phyloP scores from a whole-genome alignment of 2,797 vertebrate genomes.

The Sibirionetta formosa region DNA sequence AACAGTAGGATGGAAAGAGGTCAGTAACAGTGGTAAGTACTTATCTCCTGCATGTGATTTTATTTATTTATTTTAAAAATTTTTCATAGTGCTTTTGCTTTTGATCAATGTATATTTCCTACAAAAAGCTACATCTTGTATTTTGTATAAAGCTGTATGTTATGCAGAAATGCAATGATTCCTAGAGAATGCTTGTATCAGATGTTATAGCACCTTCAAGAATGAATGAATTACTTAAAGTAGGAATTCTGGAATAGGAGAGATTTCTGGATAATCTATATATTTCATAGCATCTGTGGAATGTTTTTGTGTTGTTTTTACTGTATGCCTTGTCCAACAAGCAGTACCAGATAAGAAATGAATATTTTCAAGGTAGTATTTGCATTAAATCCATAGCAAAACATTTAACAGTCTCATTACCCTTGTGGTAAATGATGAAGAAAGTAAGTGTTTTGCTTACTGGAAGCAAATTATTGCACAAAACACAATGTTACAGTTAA shows the following conservation, averaged over 20 bases:
- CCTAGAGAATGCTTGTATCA: constrained; percentile 53
- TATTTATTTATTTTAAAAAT: constrained; percentile 53
- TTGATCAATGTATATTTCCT: constrained; percentile 32
- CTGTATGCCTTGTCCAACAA: constrained; percentile 36
- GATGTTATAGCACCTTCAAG: constrained; percentile 62
- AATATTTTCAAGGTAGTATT: constrained; percentile 45
- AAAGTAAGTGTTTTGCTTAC: constrained; percentile 1
- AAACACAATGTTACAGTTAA: constrained; percentile 25
- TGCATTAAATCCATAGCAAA: constrained; percentile 36
- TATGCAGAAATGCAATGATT: constrained; percentile 52
- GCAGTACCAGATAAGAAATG: constrained; percentile 27
- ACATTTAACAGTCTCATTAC: constrained; percentile 31
- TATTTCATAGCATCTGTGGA: constrained; percentile 55
- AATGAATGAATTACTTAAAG: constrained; percentile 70
- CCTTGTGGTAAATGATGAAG: constrained; percentile 7
- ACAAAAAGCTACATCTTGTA: neutral
- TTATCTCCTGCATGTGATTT: constrained; percentile 29
- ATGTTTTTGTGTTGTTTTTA: constrained; percentile 61
- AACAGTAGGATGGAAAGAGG: constrained; percentile 69
- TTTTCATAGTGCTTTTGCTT: constrained; percentile 39
- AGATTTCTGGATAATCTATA: constrained; percentile 54
- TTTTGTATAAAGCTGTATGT: constrained; percentile 32
- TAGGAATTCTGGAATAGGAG: constrained; percentile 63
- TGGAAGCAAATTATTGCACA: constrained; percentile 65
- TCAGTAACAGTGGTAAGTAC: constrained; percentile 83